Conservation (phyloP, 2,797 vertebrate species). For the Microtus obscurus region DNA sequence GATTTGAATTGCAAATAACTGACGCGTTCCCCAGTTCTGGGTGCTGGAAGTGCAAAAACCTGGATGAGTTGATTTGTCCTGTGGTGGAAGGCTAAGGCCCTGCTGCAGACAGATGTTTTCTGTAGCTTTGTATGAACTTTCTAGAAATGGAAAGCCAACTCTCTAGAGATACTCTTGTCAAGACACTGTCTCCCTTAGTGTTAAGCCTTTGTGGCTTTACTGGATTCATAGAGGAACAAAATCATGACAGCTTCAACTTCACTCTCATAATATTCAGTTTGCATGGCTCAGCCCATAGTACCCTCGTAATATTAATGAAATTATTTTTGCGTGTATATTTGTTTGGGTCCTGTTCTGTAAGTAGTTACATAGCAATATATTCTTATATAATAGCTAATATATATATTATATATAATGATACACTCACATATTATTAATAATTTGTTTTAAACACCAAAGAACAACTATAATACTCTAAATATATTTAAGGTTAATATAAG, state of each 20-base stretch:
- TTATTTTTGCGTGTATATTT: not conserved
- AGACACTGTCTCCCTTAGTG: not conserved
- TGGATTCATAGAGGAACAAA: not conserved
- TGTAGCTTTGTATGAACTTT: too few species aligned
- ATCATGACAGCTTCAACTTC: not conserved
- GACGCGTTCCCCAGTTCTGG: not conserved
- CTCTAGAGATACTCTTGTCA: not conserved
- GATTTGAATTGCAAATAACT: not conserved
- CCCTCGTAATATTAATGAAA: not conserved
- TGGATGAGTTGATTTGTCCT: too few species aligned
- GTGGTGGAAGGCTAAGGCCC: not conserved
- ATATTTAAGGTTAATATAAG: not conserved
- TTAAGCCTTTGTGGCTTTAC: not conserved
- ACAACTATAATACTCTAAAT: conserved; percentile 41
- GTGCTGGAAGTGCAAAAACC: not conserved
- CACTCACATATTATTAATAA: not conserved
- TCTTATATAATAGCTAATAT: not conserved
- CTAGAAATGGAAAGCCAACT: not conserved
- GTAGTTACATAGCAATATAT: not conserved
- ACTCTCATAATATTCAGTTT: not conserved
- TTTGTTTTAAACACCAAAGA: not conserved
- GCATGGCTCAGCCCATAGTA: not conserved
- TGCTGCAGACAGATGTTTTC: not conserved
- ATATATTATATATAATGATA: not conserved
- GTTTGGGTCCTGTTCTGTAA: not conserved